Conservation (phyloP, 2,113 vertebrate genomes). For the Brachirus orientalis region DNA sequence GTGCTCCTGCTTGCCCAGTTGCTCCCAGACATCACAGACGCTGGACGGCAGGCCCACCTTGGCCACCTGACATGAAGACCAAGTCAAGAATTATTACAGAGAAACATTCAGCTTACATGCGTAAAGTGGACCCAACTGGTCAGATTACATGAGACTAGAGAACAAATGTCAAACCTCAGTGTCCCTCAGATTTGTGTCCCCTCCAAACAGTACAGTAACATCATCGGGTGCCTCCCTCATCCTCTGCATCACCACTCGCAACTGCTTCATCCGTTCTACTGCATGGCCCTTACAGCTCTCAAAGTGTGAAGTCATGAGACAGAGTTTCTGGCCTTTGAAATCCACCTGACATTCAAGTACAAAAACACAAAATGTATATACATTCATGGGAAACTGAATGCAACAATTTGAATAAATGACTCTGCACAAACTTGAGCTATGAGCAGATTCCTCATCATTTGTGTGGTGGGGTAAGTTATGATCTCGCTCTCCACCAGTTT, state of each 20-base stretch:
- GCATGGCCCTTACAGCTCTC: conserved; percentile 91
- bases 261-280: conserved; percentile 87
- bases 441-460: conserved; percentile 96
- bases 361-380: background rate
- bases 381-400: background rate
- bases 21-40: conserved; percentile 91
- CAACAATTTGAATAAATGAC: background rate
- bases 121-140: background rate
- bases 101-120: background rate
- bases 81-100: conserved; percentile 1
- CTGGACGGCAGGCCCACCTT: conserved; percentile 85
- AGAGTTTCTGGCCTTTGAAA: conserved; percentile 85
- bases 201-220: conserved; percentile 90
- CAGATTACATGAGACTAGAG: accelerated
- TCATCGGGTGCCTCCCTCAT: conserved; percentile 83
- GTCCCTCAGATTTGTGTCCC: conserved; percentile 95
- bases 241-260: conserved; percentile 81
- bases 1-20: conserved; percentile 87
- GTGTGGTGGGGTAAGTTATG: conserved; percentile 86
- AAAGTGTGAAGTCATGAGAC: conserved; percentile 95
- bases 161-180: conserved; percentile 81
- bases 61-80: conserved; percentile 80
- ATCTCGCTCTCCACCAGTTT: conserved; percentile 87
- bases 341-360: conserved; percentile 78
- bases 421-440: conserved; percentile 83